Percentiles rank a stretch among this genome's conserved stretches.
These are phyloP conservation scores for Borostomias antarcticus DNA, from an alignment of 2,797 vertebrate species.

Conservation along the genomic window DNA sequence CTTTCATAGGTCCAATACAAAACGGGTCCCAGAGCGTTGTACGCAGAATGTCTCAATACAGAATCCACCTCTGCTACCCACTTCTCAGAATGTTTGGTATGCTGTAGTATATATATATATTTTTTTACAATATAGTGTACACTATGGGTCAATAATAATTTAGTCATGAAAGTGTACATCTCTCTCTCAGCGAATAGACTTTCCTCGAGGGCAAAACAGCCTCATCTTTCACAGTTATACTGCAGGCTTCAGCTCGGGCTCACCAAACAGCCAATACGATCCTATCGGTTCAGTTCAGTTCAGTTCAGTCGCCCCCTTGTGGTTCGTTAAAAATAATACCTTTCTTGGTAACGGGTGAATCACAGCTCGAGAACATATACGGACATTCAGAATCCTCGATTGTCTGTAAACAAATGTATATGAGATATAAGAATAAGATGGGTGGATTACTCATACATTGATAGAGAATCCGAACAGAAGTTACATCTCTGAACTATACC, in stretches of 20 bases:
- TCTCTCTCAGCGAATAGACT: background rate
- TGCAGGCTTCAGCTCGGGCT: background rate
- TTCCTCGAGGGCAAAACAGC: conserved; percentile 6
- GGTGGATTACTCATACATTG: too few species aligned
- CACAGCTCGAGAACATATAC: background rate
- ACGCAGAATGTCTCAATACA: background rate
- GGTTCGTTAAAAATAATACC: conserved; percentile 26
- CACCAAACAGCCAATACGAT: background rate
- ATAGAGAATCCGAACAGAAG: background rate
- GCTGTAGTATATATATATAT: background rate
- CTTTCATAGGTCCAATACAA: conserved; percentile 21
- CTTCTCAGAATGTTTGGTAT: background rate
- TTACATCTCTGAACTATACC: background rate
- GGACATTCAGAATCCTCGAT: background rate
- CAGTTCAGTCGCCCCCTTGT: conserved; percentile 62
- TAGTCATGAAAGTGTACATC: conserved; percentile 5
- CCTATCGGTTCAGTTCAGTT: conserved; percentile 25
- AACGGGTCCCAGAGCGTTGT: conserved; percentile 7
- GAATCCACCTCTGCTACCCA: conserved; percentile 9
- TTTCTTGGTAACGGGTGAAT: background rate
- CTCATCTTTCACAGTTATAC: conserved; percentile 30
- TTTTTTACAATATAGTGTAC: background rate
- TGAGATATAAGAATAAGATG: too few species aligned
- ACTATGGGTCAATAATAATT: conserved; percentile 21
- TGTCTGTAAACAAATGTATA: too few species aligned